Evolutionary conservation across 1,140 invertebrate species (phyloP), one percentile per base, ranked within the genome.

Genomic region (Octopus bimaculoides): DNA sequence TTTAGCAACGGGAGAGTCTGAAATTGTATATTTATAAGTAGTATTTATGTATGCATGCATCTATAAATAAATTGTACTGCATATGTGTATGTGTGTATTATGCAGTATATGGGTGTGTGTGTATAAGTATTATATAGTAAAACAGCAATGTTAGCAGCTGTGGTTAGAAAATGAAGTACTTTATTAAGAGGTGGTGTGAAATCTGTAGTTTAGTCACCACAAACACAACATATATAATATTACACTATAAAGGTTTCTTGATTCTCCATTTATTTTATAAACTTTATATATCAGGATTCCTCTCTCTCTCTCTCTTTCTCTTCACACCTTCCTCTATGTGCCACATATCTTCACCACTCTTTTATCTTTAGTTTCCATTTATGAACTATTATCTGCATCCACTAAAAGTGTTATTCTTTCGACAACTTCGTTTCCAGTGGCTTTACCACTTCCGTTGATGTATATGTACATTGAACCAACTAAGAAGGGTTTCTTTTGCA

Each of bases 401-500:
- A 41, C 26, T 41, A 41, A 41, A 41, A 41, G 3, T 41, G 26
- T 41, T 41, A 41, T 41, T 41, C 26, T 41, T 41, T 41, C 3
- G 26, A 41, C 26, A 41, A 2, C 26, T 41, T 41, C 26, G 26
- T 66, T 66, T 66, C 12, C 3, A 75, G 74, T 75, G n/a, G 74
- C 74, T 3, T 7, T 17, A 9, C 26, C 74, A 75, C 20, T 75
- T 17, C 12, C 17, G 17, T 14, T 75, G 8, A 52, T 75, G 26
- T 75, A 52, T 52, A 14, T 75, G n/a, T 52, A 9, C 26, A 52
- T 75, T 5, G 5, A 14, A 4, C 84, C 84, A 6, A 77, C 81
- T 41, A 55, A 81, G 5, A 79, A 78, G 61, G 84, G 86, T 53
- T 86, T 86, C 77, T 84, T 82, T 73, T 86, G 85, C 75, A 84